phyloP scores from a whole-genome alignment of 2,888 invertebrate species.

The Caenorhabditis auriculariae region DNA sequence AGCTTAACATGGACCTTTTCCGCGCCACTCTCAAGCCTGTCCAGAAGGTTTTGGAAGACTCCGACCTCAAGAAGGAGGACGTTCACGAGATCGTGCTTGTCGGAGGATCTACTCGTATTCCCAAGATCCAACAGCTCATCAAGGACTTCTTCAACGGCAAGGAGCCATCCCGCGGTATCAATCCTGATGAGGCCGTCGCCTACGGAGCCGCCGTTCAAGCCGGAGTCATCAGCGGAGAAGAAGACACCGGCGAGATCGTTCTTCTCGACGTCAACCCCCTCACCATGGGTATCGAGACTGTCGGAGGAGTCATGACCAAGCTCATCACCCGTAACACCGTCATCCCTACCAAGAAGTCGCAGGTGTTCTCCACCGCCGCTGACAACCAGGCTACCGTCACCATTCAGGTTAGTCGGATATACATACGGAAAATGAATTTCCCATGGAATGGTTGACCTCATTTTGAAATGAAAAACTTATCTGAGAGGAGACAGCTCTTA shows the following conservation, averaged over 20 bases:
- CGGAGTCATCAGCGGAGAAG: constrained; percentile 94
- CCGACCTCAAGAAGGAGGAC: constrained; percentile 96
- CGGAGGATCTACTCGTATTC: constrained; percentile 98
- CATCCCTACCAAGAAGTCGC: constrained; percentile 97
- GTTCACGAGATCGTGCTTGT: constrained; percentile 98
- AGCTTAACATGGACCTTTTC: constrained; percentile 67
- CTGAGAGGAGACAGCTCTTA: no score
- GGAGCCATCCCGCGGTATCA: constrained; percentile 80
- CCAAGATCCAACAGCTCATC: constrained; percentile 78
- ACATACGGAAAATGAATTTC: no score
- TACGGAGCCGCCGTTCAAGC: constrained; percentile 93
- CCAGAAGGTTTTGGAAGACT: constrained; percentile 87
- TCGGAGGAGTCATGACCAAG: constrained; percentile 99
- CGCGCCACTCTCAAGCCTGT: constrained; percentile 91
- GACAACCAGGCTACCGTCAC: constrained; percentile 99
- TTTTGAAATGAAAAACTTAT: no score
- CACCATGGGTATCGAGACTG: constrained; percentile 98
- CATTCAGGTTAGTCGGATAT: constrained; percentile 73
- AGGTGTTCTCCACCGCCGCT: constrained; percentile 97
- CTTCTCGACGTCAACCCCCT: constrained; percentile 96
- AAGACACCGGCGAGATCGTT: constrained; percentile 81
- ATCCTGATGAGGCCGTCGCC: constrained; percentile 89
- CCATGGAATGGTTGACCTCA: no score
- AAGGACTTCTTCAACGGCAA: constrained; percentile 87
- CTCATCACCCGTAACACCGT: constrained; percentile 95